These are phyloP conservation scores for Leptocoma aspasia DNA, from an alignment of 2,113 vertebrate species.

Conservation along the genomic window DNA sequence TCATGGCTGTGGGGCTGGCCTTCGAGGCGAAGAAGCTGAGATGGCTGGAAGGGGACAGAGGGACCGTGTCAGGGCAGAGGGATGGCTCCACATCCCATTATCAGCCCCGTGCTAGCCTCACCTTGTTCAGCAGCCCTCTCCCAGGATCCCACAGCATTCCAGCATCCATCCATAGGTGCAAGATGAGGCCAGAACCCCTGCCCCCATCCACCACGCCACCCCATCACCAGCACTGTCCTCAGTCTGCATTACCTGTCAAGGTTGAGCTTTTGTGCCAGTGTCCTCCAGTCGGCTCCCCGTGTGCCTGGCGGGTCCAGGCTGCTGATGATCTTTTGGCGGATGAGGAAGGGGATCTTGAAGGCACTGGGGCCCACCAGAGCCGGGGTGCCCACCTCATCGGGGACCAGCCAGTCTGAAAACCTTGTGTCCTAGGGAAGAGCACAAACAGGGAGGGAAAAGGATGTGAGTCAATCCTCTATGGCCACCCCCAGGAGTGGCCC, in stretches of 20 bases:
- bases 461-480: background rate
- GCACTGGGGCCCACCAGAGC: slow-evolving; percentile 97
- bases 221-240: background rate
- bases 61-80: background rate
- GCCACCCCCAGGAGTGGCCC: too few relatives aligned
- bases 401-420: slow-evolving; percentile 75
- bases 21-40: slow-evolving; percentile 96
- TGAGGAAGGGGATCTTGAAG: slow-evolving; percentile 99
- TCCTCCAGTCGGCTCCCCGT: slow-evolving; percentile 95
- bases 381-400: slow-evolving; percentile 87
- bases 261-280: slow-evolving; percentile 95
- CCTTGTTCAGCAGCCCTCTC: background rate
- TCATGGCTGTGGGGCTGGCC: slow-evolving; percentile 93
- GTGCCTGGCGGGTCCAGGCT: slow-evolving; percentile 90
- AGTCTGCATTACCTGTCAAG: slow-evolving; percentile 84
- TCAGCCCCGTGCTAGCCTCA: background rate
- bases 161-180: background rate
- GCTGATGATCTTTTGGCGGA: slow-evolving; percentile 99
- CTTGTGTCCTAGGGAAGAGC: slow-evolving; percentile 80
- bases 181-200: background rate
- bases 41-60: slow-evolving; percentile 79
- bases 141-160: background rate
- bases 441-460: background rate
- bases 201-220: background rate
- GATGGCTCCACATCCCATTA: background rate